A percentile compares a stretch with the other conserved stretches of the same genome.
These are phyloP conservation scores for Glareola pratincola DNA, from an alignment of 2,113 vertebrate species.

Conservation along the genomic window DNA sequence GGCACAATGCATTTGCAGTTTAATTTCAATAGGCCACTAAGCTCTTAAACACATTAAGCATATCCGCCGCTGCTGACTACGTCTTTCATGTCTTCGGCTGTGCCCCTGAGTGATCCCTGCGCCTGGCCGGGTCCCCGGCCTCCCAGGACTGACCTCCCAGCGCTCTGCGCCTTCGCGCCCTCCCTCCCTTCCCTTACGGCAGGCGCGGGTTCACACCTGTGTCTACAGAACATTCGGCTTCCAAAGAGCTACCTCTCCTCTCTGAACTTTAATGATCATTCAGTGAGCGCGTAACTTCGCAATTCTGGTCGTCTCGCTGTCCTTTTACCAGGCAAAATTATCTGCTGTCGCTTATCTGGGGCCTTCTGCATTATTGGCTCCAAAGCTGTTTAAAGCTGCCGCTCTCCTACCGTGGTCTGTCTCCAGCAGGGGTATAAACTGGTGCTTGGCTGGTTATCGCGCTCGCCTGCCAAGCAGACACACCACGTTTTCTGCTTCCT, in stretches of 20 bases:
- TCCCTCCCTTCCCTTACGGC: neutral
- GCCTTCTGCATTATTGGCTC: neutral
- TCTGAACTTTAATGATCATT: neutral
- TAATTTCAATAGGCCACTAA: slow-evolving; percentile 51
- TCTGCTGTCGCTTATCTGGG: neutral
- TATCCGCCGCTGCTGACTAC: slow-evolving; percentile 24
- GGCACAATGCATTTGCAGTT: neutral
- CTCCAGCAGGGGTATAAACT: neutral
- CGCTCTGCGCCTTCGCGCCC: no score
- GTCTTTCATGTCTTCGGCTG: neutral
- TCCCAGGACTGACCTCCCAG: no score
- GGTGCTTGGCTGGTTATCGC: neutral
- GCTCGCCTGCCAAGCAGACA: neutral
- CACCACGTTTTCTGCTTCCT: neutral
- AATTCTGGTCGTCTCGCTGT: neutral
- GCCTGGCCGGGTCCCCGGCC: neutral
- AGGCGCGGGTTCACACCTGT: accelerated
- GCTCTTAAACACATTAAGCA: slow-evolving; percentile 61
- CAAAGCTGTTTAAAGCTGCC: neutral
- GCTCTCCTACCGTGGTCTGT: neutral
- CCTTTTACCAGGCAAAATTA: neutral
- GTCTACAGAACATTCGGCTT: neutral
- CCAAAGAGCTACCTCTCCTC: neutral
- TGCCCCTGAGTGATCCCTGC: neutral
- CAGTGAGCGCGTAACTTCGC: accelerated